Evolutionary conservation across 2,888 invertebrate genomes (phyloP).

Genomic region (Ectemnius lituratus): DNA sequence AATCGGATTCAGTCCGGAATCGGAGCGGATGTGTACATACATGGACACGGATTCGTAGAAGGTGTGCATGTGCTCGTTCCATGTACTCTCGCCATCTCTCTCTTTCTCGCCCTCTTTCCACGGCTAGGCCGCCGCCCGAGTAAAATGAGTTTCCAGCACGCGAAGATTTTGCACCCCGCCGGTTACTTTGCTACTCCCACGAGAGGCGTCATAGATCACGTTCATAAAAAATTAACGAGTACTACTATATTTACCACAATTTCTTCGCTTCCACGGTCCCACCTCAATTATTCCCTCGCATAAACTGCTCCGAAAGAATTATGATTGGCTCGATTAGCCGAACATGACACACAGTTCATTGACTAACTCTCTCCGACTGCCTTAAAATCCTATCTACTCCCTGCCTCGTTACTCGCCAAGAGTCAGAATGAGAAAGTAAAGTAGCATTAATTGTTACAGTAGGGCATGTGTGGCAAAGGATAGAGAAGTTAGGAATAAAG

Average conservation of each 20-base stretch:
- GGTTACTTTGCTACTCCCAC: slow-evolving; percentile 20
- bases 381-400: too few relatives aligned
- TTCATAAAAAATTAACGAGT: slow-evolving; percentile 50
- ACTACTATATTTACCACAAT: neutral
- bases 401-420: too few relatives aligned
- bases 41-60: slow-evolving; percentile 20
- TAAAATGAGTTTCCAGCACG: slow-evolving; percentile 48
- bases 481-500: too few relatives aligned
- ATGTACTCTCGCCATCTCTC: neutral
- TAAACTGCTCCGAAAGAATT: neutral
- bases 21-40: slow-evolving; percentile 19
- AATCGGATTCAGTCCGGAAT: slow-evolving; percentile 47
- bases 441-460: too few relatives aligned
- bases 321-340: neutral
- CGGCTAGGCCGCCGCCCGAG: slow-evolving; percentile 21
- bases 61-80: slow-evolving; percentile 4
- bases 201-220: slow-evolving; percentile 33
- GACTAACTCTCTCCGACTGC: neutral
- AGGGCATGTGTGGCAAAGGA: too few relatives aligned
- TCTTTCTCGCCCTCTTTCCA: slow-evolving; percentile 9
- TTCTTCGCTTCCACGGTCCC: neutral
- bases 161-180: slow-evolving; percentile 43
- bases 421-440: too few relatives aligned
- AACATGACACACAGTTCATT: neutral
- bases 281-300: neutral